These are phyloP conservation scores for Saccopteryx leptura DNA, from an alignment of 2,113 vertebrate species.

Conservation along the genomic window DNA sequence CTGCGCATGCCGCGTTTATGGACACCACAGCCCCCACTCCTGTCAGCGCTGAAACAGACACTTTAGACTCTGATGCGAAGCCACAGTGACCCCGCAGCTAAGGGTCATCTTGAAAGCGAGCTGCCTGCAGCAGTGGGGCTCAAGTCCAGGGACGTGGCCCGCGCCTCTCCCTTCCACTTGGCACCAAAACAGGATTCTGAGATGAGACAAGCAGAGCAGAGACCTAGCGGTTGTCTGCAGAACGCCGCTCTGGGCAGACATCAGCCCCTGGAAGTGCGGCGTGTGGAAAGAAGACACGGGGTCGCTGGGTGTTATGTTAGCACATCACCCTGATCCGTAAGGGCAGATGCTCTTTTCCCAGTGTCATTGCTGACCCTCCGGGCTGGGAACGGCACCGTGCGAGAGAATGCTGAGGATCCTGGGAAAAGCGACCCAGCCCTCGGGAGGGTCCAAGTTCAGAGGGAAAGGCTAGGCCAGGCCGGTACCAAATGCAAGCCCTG, in stretches of 20 bases:
- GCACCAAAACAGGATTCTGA: background rate
- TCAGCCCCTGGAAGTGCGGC: accelerated
- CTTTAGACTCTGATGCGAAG: background rate
- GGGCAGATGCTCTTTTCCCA: background rate
- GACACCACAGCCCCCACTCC: accelerated
- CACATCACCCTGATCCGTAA: accelerated
- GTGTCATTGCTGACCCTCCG: background rate
- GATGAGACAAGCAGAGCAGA: background rate
- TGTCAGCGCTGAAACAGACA: background rate
- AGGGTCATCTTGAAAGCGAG: constrained; percentile 43
- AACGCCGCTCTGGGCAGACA: background rate
- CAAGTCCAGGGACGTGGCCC: accelerated
- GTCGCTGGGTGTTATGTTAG: accelerated
- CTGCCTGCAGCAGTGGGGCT: accelerated
- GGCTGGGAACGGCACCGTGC: accelerated
- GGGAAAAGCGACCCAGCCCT: background rate
- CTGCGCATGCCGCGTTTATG: accelerated
- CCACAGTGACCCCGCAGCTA: accelerated
- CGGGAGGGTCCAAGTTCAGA: background rate
- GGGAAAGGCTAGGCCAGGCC: background rate
- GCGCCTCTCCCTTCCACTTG: background rate
- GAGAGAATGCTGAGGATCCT: background rate
- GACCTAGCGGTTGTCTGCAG: background rate
- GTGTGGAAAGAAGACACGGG: accelerated
- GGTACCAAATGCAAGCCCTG: background rate